Evolutionary conservation across 1,140 invertebrate species (phyloP).

Genomic region (Euwallacea similis): DNA sequence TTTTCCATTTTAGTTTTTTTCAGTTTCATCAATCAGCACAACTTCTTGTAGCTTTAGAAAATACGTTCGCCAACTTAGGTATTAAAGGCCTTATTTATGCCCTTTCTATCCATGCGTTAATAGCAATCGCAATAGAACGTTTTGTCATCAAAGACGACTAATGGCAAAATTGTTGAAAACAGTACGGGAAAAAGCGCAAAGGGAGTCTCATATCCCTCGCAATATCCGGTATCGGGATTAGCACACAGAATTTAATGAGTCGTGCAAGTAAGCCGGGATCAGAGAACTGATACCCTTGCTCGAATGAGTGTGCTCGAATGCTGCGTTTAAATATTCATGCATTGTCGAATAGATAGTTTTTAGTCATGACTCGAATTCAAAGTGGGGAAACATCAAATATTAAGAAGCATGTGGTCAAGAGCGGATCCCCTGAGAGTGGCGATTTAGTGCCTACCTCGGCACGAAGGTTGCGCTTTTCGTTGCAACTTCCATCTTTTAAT

Average conservation of each 20-base stretch:
- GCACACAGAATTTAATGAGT: slow-evolving; percentile 54
- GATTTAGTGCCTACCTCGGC: slow-evolving; percentile 49
- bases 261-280: slow-evolving; percentile 55
- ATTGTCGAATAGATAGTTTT: slow-evolving; percentile 42
- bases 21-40: too few species aligned
- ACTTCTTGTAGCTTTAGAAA: too few species aligned
- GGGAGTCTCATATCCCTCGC: slow-evolving; percentile 37
- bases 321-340: slow-evolving; percentile 53
- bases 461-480: slow-evolving; percentile 44
- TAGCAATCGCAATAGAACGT: too few species aligned
- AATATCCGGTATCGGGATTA: slow-evolving; percentile 53
- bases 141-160: background rate
- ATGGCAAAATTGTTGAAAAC: slow-evolving; percentile 13
- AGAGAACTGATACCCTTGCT: slow-evolving; percentile 48
- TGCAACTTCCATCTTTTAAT: slow-evolving; percentile 51
- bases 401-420: slow-evolving; percentile 46
- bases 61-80: too few species aligned
- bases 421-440: slow-evolving; percentile 37
- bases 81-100: too few species aligned
- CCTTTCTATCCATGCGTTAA: too few species aligned
- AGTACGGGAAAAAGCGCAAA: slow-evolving; percentile 13
- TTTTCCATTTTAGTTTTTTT: too few species aligned
- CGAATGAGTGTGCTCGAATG: slow-evolving; percentile 41
- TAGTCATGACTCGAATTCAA: slow-evolving; percentile 38
- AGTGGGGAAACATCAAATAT: slow-evolving; percentile 48